Conservation (phyloP, 2,888 invertebrate species). For the Hypomecis punctinalis region DNA sequence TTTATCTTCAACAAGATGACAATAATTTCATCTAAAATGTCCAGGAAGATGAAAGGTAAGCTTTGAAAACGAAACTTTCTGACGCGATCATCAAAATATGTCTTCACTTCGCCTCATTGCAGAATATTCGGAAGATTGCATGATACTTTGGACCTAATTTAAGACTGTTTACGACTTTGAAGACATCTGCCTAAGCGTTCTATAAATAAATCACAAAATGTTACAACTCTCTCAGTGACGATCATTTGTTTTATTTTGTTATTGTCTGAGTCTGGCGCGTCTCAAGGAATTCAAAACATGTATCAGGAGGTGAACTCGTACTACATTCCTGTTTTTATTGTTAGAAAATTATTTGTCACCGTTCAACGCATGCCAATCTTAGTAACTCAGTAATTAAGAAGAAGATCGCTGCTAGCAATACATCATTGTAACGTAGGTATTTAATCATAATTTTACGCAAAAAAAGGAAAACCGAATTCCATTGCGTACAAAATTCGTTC, state of each 20-base stretch:
- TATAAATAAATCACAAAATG: conserved; percentile 21
- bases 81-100: background rate
- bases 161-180: conserved; percentile 20
- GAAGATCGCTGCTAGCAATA: background rate
- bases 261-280: conserved; percentile 37
- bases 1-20: no score
- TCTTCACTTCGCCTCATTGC: background rate
- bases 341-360: background rate
- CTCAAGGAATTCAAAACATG: conserved; percentile 25
- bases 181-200: conserved; percentile 26
- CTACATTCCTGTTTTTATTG: conserved; percentile 17
- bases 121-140: background rate
- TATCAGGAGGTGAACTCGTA: conserved; percentile 8
- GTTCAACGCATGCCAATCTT: background rate
- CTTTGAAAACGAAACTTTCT: background rate
- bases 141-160: conserved; percentile 12
- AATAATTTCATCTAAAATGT: no score
- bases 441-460: no score
- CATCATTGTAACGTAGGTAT: background rate
- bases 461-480: no score
- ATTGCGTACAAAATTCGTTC: no score
- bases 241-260: conserved; percentile 40
- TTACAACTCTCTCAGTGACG: conserved; percentile 29
- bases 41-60: no score
- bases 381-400: background rate